Base-by-base conservation (phyloP, 2,113 vertebrate species). In the Otolemur garnettii region DNA sequence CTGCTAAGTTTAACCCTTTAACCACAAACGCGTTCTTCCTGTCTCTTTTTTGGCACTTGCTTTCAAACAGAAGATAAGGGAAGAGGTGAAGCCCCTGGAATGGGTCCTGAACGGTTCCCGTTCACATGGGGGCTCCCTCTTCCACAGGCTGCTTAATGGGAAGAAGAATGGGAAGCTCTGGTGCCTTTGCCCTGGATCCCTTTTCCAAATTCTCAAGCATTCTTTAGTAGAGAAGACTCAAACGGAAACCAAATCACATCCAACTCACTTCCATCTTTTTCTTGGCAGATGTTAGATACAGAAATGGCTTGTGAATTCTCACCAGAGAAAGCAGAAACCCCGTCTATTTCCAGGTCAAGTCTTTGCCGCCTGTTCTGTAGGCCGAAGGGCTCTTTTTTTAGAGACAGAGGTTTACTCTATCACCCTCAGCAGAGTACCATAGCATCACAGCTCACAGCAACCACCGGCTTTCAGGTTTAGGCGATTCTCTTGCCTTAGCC, bases 1-100 rank as follows among this genome's bases (percentile, higher is more conserved):
- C 97, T 98, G 97, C 97, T 96, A 96, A 96, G 97, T 97, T 98
- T 99, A 98, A 98, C 98, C 97, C 98, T 95, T 98, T 97, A 94
- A 94, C 97, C 93, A 69, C 97, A 97, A 91, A 97, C 95, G 93
- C 92, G 30, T 60, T 72, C 78, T 72, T 96, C 94, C 62, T 89
- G 93, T 89, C 77, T 97, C 89, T 71, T 30, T 79, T 79, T 94
- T 72, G 93, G 84, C 85, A 69, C 30, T 92, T 84, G 78, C 18
- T 71, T 75, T 79, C 60, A 60, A 96, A 91, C 22, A 50, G 62
- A 94, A 96, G 96, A 94, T 86, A 93, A 38, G 90, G 75, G 72
- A 92, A 77, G 0, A 0, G 80, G 60, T n/a, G 64, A 94, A 96
- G 91, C n/a, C 87, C 26, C 55, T 97, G 79, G 53, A 93, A 89